phyloP scores from a whole-genome alignment of 2,888 invertebrate species.

The Pheosia tremula region DNA sequence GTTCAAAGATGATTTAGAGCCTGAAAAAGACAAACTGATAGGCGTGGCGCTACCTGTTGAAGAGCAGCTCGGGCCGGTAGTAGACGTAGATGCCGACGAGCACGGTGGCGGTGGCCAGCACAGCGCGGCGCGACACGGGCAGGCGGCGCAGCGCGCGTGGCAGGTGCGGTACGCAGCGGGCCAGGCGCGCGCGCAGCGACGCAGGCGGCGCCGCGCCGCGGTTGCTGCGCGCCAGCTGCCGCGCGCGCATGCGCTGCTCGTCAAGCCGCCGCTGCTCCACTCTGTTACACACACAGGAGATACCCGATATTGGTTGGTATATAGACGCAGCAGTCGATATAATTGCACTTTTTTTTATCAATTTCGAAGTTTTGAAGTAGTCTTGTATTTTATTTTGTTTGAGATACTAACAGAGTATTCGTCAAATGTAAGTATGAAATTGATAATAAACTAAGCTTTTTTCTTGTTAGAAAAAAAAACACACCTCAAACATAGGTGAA shows the following conservation, averaged over 20 bases:
- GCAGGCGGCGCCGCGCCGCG: constrained; percentile 19
- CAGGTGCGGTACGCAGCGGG: constrained; percentile 47
- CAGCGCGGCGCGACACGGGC: constrained; percentile 68
- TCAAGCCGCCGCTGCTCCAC: constrained; percentile 84
- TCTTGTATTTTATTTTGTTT: too few relatives aligned
- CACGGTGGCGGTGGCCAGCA: constrained; percentile 83
- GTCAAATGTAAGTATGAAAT: too few relatives aligned
- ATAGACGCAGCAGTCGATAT: too few relatives aligned
- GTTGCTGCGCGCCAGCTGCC: constrained; percentile 57
- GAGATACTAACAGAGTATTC: too few relatives aligned
- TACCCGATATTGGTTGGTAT: too few relatives aligned
- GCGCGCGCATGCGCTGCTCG: constrained; percentile 79
- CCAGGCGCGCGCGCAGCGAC: constrained; percentile 33
- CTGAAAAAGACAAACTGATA: constrained; percentile 75
- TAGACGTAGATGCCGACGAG: constrained; percentile 85
- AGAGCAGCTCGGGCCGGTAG: constrained; percentile 78
- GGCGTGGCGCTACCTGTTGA: constrained; percentile 75
- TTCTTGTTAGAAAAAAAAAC: too few relatives aligned
- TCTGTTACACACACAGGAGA: constrained; percentile 55
- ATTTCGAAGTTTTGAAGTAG: too few relatives aligned
- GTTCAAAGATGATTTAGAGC: constrained; percentile 40
- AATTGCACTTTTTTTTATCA: too few relatives aligned
- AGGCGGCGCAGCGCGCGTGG: constrained; percentile 69
- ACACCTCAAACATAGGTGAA: too few relatives aligned
- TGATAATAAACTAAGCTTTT: too few relatives aligned